Evolutionary conservation across 2,113 vertebrate species (phyloP), one percentile per base, ranked within the genome.

Genomic region (Mionectes macconnelli): DNA sequence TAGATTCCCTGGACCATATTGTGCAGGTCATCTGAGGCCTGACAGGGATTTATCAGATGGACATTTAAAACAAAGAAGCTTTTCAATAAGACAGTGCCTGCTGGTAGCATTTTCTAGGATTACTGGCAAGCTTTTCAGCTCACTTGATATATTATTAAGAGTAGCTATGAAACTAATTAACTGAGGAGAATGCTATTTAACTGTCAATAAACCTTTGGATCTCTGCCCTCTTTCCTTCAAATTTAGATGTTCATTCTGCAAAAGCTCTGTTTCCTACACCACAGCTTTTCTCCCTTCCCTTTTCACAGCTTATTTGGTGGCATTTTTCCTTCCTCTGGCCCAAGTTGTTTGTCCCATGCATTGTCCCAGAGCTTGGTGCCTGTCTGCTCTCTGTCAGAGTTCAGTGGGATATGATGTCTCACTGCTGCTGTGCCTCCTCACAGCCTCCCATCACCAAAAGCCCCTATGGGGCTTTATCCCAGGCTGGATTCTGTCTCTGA

Each of bases 101-200:
- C 39, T 88, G 4, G 0, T 45, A 90, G 42, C 45, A 18, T 77
- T 67, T 66, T 63, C 68, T 37, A 80, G 63, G 59, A n/a, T 63
- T 87, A 63, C 80, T 94, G 82, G 64, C 0, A 0, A 86, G 87
- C 62, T 90, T 93, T 94, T 77, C 76, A 81, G 79, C 69, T 94
- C 60, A 40, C 56, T 94, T 96, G 90, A 88, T 93, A 47, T 84
- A 96, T 60, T 88, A 90, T 90, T 93, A 96, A 78, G 84, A 78
- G 88, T 45, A 90, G 92, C 96, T 84, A 95, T 93, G 83, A 95
- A 96, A 93, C 85, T 93, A 97, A 96, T 96, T 95, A 97, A 87
- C 92, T 92, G 88, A 89, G 80, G 96, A 94, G 66, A 94, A 95
- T 94, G 68, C 85, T 90, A 93, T 90, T 96, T 96, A 92, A 93